Evolutionary conservation across 2,888 invertebrate species (phyloP).

Genomic region (Acleris cristana): DNA sequence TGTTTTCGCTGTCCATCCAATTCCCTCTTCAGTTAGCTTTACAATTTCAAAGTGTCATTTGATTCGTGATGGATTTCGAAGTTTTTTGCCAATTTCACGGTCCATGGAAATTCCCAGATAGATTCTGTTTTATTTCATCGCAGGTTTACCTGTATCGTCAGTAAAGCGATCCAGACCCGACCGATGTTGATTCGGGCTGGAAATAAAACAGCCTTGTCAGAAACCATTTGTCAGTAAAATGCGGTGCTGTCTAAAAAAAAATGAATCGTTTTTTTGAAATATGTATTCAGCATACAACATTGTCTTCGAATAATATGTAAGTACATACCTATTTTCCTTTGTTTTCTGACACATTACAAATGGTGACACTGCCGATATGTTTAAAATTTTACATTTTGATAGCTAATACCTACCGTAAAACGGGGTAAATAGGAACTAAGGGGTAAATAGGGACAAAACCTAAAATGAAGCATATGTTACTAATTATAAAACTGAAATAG

Average conservation of each 20-base stretch:
- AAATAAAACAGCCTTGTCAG: constrained; percentile 7
- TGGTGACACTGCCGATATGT: too few relatives aligned
- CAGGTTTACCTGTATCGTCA: constrained; percentile 22
- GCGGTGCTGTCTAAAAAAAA: background rate
- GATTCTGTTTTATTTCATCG: constrained; percentile 68
- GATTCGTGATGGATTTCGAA: constrained; percentile 80
- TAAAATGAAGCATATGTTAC: too few relatives aligned
- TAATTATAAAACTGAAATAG: too few relatives aligned
- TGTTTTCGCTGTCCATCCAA: constrained; percentile 75
- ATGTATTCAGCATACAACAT: too few relatives aligned
- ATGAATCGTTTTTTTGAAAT: background rate
- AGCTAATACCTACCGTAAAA: too few relatives aligned
- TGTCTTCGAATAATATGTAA: too few relatives aligned
- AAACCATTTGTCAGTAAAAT: background rate
- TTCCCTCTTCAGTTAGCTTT: constrained; percentile 78
- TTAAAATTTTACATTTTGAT: too few relatives aligned
- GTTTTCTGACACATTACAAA: too few relatives aligned
- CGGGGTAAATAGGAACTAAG: too few relatives aligned
- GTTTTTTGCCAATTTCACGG: constrained; percentile 81
- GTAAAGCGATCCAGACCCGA: background rate
- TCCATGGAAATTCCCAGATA: constrained; percentile 64
- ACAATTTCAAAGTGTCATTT: constrained; percentile 82
- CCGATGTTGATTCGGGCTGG: constrained; percentile 3
- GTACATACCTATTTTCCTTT: too few relatives aligned
- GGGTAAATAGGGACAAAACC: too few relatives aligned